Base-by-base conservation (phyloP, 1,140 invertebrate species). In the Anagrus nilaparvatae region DNA sequence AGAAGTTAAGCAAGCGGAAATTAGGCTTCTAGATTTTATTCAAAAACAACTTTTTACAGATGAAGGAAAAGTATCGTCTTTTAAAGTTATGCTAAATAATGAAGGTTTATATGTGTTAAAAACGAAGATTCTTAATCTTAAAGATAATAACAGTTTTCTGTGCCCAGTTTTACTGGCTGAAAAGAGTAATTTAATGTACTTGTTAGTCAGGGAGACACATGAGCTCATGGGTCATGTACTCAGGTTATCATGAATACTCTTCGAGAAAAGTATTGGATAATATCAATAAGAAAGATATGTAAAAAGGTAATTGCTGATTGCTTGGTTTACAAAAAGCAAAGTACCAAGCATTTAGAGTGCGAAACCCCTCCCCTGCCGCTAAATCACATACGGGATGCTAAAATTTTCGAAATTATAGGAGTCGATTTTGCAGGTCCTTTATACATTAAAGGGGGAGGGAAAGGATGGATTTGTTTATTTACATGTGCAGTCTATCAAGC, bases 401-500 rank as follows among this genome's bases (percentile, higher is more conserved):
- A 23, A 14, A 37, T 48, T 12, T 58, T 57, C 35, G 47, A 51
- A 40, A 35, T 53, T 3, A 45, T 43, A 0, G 49, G 52, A 3
- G 43, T 56, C 4, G 50, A 56, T 47, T 54, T 54, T 13, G 51
- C 54, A 8, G 54, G 50, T 17, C 49, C 50, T 16, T 5, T 58
- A 25, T 44, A 34, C 34, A 35, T 57, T 28, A 24, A 29, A 3
- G 46, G 44, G 2, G 30, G 34, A 5, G 44, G 44, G 19, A 55
- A 58, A 33, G 44, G 25, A 4, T 55, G 54, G 44, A 43, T 56
- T n/a, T 54, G 48, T 10, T 43, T 58, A 10, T 59, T 48, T 25
- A 56, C 52, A 7, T 57, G 54, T 14, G 49, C 50, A 0, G 45
- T 59, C 3, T 60, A 52, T 20, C 30, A 48, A 24, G 55, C 46